A percentile compares a stretch with the other conserved stretches of the same genome.
Conservation (phyloP, 1,140 invertebrate species). For the Doryteuthis pealeii region DNA sequence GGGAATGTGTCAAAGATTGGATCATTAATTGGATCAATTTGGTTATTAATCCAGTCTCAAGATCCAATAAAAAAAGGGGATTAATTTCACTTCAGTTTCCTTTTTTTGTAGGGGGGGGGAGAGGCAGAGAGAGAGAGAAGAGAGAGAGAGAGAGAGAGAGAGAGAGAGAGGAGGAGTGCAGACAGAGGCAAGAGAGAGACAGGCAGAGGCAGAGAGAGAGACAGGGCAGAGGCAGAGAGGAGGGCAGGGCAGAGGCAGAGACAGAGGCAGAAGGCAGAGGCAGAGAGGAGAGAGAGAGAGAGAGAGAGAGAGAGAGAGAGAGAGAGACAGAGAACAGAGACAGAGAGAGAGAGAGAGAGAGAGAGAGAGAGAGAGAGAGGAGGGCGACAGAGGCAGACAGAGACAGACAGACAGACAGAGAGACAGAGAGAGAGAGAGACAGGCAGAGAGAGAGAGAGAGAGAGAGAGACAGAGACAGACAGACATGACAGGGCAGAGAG, state of each 20-base stretch:
- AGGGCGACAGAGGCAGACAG: no score
- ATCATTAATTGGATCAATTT: no score
- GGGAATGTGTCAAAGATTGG: no score
- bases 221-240: background rate
- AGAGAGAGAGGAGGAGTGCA: no score
- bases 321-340: no score
- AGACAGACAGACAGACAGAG: background rate
- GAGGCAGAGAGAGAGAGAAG: no score
- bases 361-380: background rate
- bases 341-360: background rate
- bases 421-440: background rate
- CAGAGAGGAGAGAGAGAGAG: background rate
- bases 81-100: no score
- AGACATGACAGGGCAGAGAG: background rate
- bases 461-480: background rate
- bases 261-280: background rate
- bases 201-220: background rate
- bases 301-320: background rate
- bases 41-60: no score
- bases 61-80: no score
- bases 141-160: no score
- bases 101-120: no score
- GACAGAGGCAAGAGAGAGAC: background rate
- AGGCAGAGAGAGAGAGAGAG: background rate
- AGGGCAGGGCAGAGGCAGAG: background rate